Evolutionary conservation across 2,797 vertebrate species (phyloP).

Genomic region (Argyrosomus regius): DNA sequence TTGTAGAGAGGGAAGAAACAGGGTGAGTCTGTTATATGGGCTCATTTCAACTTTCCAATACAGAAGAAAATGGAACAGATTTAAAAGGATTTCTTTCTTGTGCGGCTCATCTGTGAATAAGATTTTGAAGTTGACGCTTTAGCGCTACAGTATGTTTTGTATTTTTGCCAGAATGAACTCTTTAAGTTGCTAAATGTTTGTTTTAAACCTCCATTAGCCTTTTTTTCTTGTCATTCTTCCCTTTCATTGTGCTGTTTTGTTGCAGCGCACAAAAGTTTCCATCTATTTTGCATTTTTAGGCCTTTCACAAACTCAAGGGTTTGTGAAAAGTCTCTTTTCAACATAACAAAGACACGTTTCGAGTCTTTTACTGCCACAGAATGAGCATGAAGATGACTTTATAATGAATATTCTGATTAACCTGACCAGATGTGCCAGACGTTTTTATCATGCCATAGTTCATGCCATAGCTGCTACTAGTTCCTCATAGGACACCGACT

Average conservation of each 20-base stretch:
- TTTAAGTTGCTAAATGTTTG: constrained; percentile 26
- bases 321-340: constrained; percentile 13
- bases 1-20: constrained; percentile 48
- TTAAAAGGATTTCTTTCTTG: constrained; percentile 34
- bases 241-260: constrained; percentile 20
- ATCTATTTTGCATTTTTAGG: constrained; percentile 24
- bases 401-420: not conserved
- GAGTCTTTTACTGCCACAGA: not conserved
- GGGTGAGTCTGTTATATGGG: constrained; percentile 42
- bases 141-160: not conserved
- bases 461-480: no score
- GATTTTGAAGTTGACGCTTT: constrained; percentile 44
- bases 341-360: not conserved
- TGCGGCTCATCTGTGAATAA: constrained; percentile 37
- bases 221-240: not conserved
- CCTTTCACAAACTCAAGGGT: constrained; percentile 3
- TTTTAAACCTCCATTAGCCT: constrained; percentile 9
- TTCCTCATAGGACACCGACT: no score
- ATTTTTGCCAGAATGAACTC: constrained; percentile 29
- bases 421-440: no score
- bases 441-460: no score
- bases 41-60: constrained; percentile 50
- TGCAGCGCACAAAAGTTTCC: not conserved
- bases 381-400: not conserved
- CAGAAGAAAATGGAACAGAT: constrained; percentile 37